Percentiles rank a stretch among this genome's conserved stretches.
Evolutionary conservation across 2,797 vertebrate genomes (phyloP).

Genomic region (Dipus sagitta): DNA sequence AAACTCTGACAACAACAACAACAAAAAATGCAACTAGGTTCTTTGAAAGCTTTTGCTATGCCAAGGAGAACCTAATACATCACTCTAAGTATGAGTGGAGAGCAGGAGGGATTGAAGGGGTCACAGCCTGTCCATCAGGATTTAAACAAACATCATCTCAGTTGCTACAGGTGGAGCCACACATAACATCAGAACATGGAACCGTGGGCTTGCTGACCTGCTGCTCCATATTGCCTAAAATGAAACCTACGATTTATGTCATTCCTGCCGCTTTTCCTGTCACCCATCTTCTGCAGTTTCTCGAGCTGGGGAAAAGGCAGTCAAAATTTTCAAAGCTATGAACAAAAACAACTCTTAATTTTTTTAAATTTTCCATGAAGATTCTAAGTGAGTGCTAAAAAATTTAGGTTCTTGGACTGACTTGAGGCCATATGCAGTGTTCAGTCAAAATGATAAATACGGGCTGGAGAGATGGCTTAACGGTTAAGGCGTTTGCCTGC

Average conservation of each 20-base stretch:
- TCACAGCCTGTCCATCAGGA: constrained; percentile 18
- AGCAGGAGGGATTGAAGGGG: constrained; percentile 44
- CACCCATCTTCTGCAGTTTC: background rate
- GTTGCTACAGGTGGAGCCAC: background rate
- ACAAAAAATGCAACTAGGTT: background rate
- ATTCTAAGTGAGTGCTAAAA: background rate
- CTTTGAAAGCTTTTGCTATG: constrained; percentile 49
- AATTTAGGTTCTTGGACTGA: background rate
- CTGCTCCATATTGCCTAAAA: background rate
- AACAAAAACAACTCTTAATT: constrained; percentile 8
- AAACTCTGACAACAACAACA: background rate
- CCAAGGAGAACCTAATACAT: constrained; percentile 41
- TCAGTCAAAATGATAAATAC: too few relatives aligned
- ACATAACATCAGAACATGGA: background rate
- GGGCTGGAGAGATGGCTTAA: too few relatives aligned
- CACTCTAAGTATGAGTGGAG: background rate
- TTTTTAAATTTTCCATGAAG: constrained; percentile 47
- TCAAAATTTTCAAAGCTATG: background rate
- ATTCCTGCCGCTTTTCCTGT: background rate
- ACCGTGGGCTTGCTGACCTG: background rate
- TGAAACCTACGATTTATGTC: background rate
- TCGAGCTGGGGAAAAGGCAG: background rate
- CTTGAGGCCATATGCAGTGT: background rate
- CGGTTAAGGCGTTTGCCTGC: too few relatives aligned
- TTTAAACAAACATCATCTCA: constrained; percentile 36